Base-by-base conservation (phyloP, 2,888 invertebrate species). In the Omphaloscelis lunosa region DNA sequence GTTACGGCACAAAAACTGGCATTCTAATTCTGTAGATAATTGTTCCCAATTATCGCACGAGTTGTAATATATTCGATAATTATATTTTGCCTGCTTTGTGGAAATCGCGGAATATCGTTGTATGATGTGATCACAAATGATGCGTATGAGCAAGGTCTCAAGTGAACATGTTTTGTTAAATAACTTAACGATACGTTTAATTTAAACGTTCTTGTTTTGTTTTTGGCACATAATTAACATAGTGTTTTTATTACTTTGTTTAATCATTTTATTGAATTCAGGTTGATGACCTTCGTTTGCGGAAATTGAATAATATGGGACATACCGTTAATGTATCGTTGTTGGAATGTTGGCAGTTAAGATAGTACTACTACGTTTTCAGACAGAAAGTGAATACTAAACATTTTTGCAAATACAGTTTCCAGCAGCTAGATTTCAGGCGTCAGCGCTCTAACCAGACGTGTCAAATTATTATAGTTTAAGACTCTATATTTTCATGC, bases 21-120 rank as follows among this genome's bases (percentile, higher is more conserved):
- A 86, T 86, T 83, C 77, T 78, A 76, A 80, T 80, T 83, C 34
- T 56, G 67, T 63, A 69, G 70, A 65, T 87, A 86, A 84, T 87
- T 80, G 74, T 48, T 53, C 71, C 27, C 61, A 79, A 85, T 87
- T 78, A 82, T 65, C 48, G 39, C 59, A 70, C 78, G 45, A 63
- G 58, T 73, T 73, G 41, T 72, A 72, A 70, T 73, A 27, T 61
- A 75, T 72, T 79, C 68, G 72, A 66, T 85, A 62, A 82, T 85
- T 78, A 71, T 59, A 65, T 56, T 67, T 66, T 68, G 27, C 20
- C 27, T 51, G 65, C 48, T 77, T 79, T 73, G 86, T 86, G 77
- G 70, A 84, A 84, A 88, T 79, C 84, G 83, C 58, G 34, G 23
- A 48, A n/a, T 63, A 48, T 74, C 69, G 62, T 41, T 61, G 58